Percentiles rank a stretch among this genome's conserved stretches.
Evolutionary conservation across 1,140 invertebrate genomes (phyloP).

Genomic region (Pissodes strobi): DNA sequence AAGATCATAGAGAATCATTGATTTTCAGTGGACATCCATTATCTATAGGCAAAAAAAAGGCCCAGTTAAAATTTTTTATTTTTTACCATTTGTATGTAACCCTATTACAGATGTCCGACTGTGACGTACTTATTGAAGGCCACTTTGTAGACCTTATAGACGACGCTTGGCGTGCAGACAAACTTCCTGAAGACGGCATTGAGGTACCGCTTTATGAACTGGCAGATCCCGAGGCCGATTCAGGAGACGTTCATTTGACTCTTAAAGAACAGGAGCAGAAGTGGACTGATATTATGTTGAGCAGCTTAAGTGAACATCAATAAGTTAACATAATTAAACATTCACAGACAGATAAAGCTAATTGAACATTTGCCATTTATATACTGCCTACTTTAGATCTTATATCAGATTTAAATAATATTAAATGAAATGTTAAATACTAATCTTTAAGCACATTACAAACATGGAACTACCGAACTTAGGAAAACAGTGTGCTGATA

Average conservation of each 20-base stretch:
- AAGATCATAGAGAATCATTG: no score
- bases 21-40: no score
- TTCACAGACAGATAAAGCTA: no score
- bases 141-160: slow-evolving; percentile 87
- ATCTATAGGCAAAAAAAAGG: no score
- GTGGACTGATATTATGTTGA: slow-evolving; percentile 81
- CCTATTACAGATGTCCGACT: slow-evolving; percentile 50
- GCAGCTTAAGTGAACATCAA: slow-evolving; percentile 58
- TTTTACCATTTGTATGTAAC: no score
- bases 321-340: no score
- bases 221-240: slow-evolving; percentile 92
- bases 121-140: slow-evolving; percentile 64
- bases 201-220: slow-evolving; percentile 84
- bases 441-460: no score
- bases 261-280: slow-evolving; percentile 89
- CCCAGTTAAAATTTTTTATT: no score
- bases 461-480: slow-evolving; percentile 61
- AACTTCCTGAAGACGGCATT: slow-evolving; percentile 88
- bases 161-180: slow-evolving; percentile 84
- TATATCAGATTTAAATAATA: no score
- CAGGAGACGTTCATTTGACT: slow-evolving; percentile 86
- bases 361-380: no score
- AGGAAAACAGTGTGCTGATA: slow-evolving; percentile 58
- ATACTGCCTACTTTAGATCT: no score
- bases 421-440: no score